Percentiles rank a stretch among this genome's conserved stretches.
These are phyloP conservation scores for Diorhabda carinulata DNA, from an alignment of 1,140 invertebrate species.

Conservation along the genomic window DNA sequence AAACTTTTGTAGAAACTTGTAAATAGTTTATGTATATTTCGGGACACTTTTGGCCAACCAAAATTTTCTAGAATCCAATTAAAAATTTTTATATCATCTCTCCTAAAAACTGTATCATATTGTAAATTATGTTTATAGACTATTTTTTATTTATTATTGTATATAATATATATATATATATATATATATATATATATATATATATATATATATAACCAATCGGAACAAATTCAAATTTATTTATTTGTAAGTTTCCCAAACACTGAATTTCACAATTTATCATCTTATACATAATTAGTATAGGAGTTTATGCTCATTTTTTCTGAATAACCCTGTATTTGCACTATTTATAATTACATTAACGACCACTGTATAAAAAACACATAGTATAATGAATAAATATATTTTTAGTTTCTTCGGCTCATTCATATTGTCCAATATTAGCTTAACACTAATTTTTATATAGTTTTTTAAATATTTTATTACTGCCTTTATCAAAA, in stretches of 20 bases:
- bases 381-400: no score
- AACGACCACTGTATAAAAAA: no score
- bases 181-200: background rate
- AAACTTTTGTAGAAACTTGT: conserved; percentile 21
- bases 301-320: background rate
- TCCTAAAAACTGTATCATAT: background rate
- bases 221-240: background rate
- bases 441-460: no score
- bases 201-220: background rate
- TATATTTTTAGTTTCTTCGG: no score
- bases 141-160: background rate
- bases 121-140: conserved; percentile 1
- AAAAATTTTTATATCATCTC: conserved; percentile 3
- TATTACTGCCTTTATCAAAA: no score
- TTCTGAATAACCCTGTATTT: background rate
- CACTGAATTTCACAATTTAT: background rate
- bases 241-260: background rate
- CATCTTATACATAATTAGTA: background rate
- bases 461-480: no score
- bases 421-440: no score
- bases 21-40: conserved; percentile 27
- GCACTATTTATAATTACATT: background rate
- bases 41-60: conserved; percentile 27
- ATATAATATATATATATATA: background rate
- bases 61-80: background rate